Conservation (phyloP, 1,140 invertebrate genomes). For the Drosophila pruinosa region DNA sequence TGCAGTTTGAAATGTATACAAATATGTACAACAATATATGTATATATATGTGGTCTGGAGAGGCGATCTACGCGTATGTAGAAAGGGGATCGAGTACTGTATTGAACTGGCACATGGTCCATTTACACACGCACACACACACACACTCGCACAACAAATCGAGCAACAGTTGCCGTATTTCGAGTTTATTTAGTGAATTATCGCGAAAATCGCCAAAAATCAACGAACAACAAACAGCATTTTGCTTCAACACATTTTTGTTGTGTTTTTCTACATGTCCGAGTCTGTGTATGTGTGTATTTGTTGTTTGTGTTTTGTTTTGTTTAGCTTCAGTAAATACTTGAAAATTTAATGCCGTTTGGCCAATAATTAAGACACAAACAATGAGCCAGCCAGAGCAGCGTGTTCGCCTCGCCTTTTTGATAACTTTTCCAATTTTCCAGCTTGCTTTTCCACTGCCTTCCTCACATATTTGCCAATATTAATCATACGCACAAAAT, state of each 20-base stretch:
- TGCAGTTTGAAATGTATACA: slow-evolving; percentile 9
- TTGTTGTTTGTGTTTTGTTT: slow-evolving; percentile 66
- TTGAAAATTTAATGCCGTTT: slow-evolving; percentile 80
- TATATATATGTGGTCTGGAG: slow-evolving; percentile 12
- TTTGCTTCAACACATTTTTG: slow-evolving; percentile 14
- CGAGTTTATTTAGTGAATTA: slow-evolving; percentile 50
- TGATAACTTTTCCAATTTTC: slow-evolving; percentile 27
- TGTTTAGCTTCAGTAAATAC: slow-evolving; percentile 80
- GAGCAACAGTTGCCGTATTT: slow-evolving; percentile 25
- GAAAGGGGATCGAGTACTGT: slow-evolving; percentile 1
- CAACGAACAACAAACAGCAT: slow-evolving; percentile 21
- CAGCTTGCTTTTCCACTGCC: neutral
- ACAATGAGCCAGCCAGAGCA: slow-evolving; percentile 28
- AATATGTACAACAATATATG: neutral
- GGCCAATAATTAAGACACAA: slow-evolving; percentile 74
- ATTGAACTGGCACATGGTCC: slow-evolving; percentile 36
- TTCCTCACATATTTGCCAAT: slow-evolving; percentile 44
- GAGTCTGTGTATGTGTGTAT: neutral
- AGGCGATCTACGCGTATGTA: slow-evolving; percentile 17
- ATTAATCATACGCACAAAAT: slow-evolving; percentile 77
- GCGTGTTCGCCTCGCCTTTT: neutral
- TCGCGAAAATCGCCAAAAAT: slow-evolving; percentile 39
- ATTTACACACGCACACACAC: slow-evolving; percentile 9
- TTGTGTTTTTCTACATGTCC: neutral
- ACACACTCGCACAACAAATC: neutral